phyloP scores from a whole-genome alignment of 64 coral and sea anemone genomes.

The Montipora efflorescens region DNA sequence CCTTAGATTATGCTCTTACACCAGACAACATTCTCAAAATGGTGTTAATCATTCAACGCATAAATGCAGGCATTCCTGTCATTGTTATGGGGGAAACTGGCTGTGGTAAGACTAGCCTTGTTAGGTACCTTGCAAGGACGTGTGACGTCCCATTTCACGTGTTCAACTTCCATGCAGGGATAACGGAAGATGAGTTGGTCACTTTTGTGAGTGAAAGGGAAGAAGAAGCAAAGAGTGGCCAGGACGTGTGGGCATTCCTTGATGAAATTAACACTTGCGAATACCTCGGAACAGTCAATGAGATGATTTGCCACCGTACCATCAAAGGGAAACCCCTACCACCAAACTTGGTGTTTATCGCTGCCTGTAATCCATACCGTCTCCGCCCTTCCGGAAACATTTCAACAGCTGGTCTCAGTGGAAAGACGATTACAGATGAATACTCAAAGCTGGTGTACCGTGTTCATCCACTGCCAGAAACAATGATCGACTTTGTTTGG shows the following conservation, averaged over 20 bases:
- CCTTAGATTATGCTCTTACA: constrained; percentile 78
- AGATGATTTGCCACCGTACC: constrained; percentile 81
- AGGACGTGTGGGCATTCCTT: constrained; percentile 75
- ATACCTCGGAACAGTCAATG: constrained; percentile 83
- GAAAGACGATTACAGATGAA: constrained; percentile 75
- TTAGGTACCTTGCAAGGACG: constrained; percentile 69
- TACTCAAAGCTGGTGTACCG: constrained; percentile 87
- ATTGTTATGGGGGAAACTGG: constrained; percentile 87
- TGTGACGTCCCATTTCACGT: constrained; percentile 59
- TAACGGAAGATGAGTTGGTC: constrained; percentile 55
- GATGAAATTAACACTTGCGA: constrained; percentile 97
- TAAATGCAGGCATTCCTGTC: constrained; percentile 79
- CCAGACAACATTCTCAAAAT: constrained; percentile 97
- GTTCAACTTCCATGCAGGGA: constrained; percentile 75
- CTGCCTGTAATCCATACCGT: constrained; percentile 88
- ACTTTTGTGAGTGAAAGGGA: constrained; percentile 40
- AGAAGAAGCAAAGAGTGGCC: constrained; percentile 25
- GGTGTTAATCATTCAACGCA: constrained; percentile 88
- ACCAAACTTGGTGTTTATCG: constrained; percentile 77
- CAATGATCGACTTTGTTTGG: constrained; percentile 96
- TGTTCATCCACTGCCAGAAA: constrained; percentile 88
- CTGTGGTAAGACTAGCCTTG: constrained; percentile 79
- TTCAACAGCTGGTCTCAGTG: constrained; percentile 72
- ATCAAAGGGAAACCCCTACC: constrained; percentile 57
- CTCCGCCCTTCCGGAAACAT: constrained; percentile 71